Conservation (phyloP, 2,113 vertebrate species). For the Odocoileus hemionus region DNA sequence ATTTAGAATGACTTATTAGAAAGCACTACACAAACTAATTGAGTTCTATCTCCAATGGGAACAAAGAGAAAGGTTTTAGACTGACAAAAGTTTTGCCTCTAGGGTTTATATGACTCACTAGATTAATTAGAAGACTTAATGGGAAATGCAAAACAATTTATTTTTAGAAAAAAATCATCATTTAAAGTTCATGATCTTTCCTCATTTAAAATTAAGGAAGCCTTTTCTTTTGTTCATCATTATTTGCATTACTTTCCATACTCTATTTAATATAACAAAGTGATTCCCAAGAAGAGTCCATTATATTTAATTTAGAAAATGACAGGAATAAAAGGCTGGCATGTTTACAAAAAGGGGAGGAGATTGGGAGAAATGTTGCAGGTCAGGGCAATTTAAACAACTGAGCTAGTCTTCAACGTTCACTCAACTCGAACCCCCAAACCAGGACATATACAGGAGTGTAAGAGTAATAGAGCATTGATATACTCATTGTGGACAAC, state of each 20-base stretch:
- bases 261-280: constrained; percentile 41
- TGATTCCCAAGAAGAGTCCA: not conserved
- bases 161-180: constrained; percentile 49
- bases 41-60: constrained; percentile 79
- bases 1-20: constrained; percentile 77
- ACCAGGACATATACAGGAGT: not conserved
- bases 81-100: constrained; percentile 76
- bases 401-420: not conserved
- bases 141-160: constrained; percentile 53
- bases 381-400: not conserved
- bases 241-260: not conserved
- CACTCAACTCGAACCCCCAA: not conserved
- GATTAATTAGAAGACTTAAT: constrained; percentile 72
- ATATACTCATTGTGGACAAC: not conserved
- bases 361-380: not conserved
- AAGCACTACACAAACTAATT: constrained; percentile 79
- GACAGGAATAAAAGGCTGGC: not conserved
- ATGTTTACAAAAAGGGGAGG: not conserved
- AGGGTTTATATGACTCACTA: constrained; percentile 65
- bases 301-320: constrained; percentile 52
- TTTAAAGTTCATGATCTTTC: constrained; percentile 54
- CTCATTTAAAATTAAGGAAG: constrained; percentile 44
- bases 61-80: constrained; percentile 60
- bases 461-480: not conserved
- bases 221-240: not conserved